Evolutionary conservation across 2,113 vertebrate genomes (phyloP).

Genomic region (Nothocercus julius): DNA sequence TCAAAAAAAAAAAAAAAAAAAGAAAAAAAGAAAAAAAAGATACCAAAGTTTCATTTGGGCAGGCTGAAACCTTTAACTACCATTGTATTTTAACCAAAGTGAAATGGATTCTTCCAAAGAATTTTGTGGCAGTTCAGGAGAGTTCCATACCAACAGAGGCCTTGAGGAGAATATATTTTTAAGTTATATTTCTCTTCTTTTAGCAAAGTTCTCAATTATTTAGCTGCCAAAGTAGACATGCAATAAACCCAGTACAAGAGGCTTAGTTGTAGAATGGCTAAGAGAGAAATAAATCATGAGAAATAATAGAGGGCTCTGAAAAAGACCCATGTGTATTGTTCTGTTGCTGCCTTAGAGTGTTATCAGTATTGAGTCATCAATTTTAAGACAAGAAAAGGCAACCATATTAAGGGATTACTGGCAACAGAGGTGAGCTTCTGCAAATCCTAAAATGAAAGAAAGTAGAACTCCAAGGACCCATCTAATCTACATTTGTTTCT

Average conservation of each 20-base stretch:
- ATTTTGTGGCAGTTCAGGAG: not conserved
- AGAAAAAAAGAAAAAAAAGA: too few species aligned
- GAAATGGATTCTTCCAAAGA: not conserved
- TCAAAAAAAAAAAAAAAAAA: not conserved
- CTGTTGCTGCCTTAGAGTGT: not conserved
- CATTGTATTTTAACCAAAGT: not conserved
- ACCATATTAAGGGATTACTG: slow-evolving; percentile 5
- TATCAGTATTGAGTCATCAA: slow-evolving; percentile 27
- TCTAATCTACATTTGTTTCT: not conserved
- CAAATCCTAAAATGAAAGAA: slow-evolving; percentile 35
- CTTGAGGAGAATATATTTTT: not conserved
- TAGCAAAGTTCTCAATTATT: slow-evolving; percentile 44
- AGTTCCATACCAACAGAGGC: not conserved
- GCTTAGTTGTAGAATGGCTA: not conserved
- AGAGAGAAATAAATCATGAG: slow-evolving; percentile 46
- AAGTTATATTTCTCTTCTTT: slow-evolving; percentile 13
- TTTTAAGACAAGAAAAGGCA: slow-evolving; percentile 26
- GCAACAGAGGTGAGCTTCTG: not conserved
- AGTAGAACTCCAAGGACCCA: not conserved
- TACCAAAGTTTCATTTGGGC: not conserved
- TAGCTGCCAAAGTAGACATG: slow-evolving; percentile 4
- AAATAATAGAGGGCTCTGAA: not conserved
- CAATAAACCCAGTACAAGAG: not conserved
- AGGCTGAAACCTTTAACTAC: not conserved
- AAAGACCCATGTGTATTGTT: not conserved